A percentile compares a stretch with the other conserved stretches of the same genome.
These are phyloP conservation scores for Crocodylus rhombifer DNA, from an alignment of 2,797 vertebrate genomes.

Conservation along the genomic window DNA sequence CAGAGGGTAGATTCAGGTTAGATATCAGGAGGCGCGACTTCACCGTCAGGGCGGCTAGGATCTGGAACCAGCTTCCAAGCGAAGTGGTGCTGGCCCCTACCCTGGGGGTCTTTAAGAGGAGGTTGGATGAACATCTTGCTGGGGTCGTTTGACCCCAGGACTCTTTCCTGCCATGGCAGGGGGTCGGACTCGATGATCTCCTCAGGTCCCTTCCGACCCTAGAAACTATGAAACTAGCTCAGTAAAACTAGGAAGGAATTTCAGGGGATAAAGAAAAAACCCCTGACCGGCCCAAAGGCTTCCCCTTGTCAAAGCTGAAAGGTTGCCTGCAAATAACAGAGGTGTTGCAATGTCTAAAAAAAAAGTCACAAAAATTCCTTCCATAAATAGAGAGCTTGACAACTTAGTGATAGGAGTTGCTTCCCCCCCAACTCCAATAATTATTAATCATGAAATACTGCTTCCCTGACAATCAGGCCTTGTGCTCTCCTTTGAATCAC, in stretches of 20 bases:
- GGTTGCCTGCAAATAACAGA: not conserved
- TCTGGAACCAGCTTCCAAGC: too few species aligned
- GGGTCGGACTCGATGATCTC: too few species aligned
- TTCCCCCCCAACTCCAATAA: not conserved
- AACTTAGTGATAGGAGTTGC: slow-evolving; percentile 1
- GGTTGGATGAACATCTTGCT: too few species aligned
- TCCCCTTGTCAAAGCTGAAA: not conserved
- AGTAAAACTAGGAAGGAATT: not conserved
- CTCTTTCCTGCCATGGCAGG: too few species aligned
- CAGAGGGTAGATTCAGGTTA: too few species aligned
- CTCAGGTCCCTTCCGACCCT: too few species aligned
- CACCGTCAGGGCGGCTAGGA: too few species aligned
- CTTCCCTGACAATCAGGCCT: not conserved
- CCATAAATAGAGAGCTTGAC: not conserved
- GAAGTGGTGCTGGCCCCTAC: too few species aligned
- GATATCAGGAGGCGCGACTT: too few species aligned
- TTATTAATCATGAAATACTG: not conserved
- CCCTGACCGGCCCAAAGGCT: not conserved
- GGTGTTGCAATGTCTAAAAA: not conserved
- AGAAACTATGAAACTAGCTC: not conserved
- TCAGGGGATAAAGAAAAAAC: not conserved
- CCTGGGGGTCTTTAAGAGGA: too few species aligned
- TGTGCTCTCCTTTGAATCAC: not conserved
- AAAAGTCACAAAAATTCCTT: not conserved
- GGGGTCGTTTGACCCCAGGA: too few species aligned